These are phyloP conservation scores for Craniophora ligustri DNA, from an alignment of 2,888 invertebrate species.

Conservation along the genomic window DNA sequence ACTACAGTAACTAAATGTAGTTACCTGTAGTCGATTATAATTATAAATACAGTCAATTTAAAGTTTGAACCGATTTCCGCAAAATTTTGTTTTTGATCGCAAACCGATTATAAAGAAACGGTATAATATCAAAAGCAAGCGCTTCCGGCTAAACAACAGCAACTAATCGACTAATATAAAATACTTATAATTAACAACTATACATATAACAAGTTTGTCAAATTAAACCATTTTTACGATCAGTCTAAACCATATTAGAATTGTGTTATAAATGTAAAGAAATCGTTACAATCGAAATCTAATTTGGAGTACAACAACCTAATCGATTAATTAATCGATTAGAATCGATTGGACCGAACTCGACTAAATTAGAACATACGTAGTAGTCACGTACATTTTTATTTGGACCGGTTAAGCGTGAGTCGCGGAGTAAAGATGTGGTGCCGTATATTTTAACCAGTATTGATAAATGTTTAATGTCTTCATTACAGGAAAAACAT, in stretches of 20 bases:
- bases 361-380: conserved; percentile 72
- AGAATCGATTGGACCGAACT: conserved; percentile 57
- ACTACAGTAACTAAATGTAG: conserved; percentile 14
- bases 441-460: conserved; percentile 53
- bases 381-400: conserved; percentile 61
- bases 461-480: conserved; percentile 41
- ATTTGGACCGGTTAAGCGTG: conserved; percentile 42
- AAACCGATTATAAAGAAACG: conserved; percentile 23
- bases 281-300: conserved; percentile 64
- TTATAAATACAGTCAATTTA: conserved; percentile 16
- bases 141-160: conserved; percentile 27
- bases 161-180: conserved; percentile 31
- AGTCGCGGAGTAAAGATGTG: conserved; percentile 10
- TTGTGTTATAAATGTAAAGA: conserved; percentile 58
- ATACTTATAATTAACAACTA: conserved; percentile 25
- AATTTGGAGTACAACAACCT: conserved; percentile 66
- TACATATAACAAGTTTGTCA: conserved; percentile 51
- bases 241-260: conserved; percentile 42
- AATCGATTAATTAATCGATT: conserved; percentile 77
- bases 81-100: conserved; percentile 33
- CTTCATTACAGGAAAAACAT: conserved; percentile 47
- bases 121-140: conserved; percentile 37
- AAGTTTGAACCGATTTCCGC: conserved; percentile 37
- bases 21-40: conserved; percentile 12
- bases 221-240: conserved; percentile 44